phyloP scores from a whole-genome alignment of 2,113 vertebrate genomes.

The Panurus biarmicus region DNA sequence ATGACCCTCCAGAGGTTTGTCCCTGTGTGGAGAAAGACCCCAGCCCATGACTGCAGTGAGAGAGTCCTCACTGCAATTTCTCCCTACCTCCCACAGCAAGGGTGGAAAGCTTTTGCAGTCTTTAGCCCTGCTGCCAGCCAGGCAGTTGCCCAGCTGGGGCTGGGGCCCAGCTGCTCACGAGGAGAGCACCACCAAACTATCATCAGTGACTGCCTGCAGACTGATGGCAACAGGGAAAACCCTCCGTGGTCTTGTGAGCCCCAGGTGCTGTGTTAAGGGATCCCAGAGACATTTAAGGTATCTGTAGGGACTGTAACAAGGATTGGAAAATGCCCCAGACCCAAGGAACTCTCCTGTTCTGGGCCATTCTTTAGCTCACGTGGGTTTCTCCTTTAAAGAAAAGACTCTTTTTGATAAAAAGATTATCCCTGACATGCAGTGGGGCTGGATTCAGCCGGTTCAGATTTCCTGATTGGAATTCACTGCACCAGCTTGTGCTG shows the following conservation, averaged over 20 bases:
- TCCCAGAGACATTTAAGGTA: not conserved
- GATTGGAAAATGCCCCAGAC: not conserved
- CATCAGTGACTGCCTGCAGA: not conserved
- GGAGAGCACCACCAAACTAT: not conserved
- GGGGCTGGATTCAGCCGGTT: not conserved
- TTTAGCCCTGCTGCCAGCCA: not conserved
- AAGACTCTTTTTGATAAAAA: not conserved
- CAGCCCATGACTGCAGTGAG: not conserved
- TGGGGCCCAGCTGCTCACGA: not conserved
- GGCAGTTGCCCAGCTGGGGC: not conserved
- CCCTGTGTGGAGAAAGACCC: not conserved
- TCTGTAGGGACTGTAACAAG: not conserved
- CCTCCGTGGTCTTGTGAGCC: not conserved
- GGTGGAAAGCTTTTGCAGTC: not conserved
- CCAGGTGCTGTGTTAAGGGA: not conserved
- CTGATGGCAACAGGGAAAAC: not conserved
- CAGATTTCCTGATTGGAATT: not conserved
- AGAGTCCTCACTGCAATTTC: not conserved
- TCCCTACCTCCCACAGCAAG: not conserved
- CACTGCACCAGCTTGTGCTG: not conserved
- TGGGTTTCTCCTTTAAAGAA: not conserved
- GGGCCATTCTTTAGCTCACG: not conserved
- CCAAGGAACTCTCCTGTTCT: not conserved
- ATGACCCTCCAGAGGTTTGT: rapidly evolving
- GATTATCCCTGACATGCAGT: rapidly evolving